phyloP scores from a whole-genome alignment of 2,888 invertebrate genomes.

The Metopia argyrocephala region DNA sequence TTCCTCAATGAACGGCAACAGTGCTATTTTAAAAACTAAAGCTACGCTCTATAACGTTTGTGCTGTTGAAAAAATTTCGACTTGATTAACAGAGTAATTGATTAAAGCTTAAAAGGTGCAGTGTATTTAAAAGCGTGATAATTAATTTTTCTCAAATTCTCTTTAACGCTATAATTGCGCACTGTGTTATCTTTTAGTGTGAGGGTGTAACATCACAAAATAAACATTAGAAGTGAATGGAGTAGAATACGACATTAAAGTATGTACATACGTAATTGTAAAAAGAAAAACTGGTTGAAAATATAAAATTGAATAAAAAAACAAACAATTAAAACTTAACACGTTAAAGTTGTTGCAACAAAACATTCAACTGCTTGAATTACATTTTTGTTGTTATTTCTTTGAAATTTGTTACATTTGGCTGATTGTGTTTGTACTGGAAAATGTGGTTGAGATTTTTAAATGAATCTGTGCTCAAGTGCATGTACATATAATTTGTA shows the following conservation, averaged over 20 bases:
- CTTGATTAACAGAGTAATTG: too few relatives aligned
- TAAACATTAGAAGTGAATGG: neutral
- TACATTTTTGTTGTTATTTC: neutral
- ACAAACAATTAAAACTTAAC: slow-evolving; percentile 36
- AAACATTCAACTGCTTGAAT: slow-evolving; percentile 32
- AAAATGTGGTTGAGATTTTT: neutral
- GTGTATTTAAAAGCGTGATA: neutral
- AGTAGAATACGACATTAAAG: too few relatives aligned
- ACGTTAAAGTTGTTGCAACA: slow-evolving; percentile 43
- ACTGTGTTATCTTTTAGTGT: neutral
- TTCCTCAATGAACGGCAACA: too few relatives aligned
- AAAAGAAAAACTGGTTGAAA: slow-evolving; percentile 17
- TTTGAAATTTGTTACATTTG: neutral
- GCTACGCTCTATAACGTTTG: too few relatives aligned
- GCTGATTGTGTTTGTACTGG: too few relatives aligned
- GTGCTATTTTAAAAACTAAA: too few relatives aligned
- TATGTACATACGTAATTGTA: slow-evolving; percentile 29
- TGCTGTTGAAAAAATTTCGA: too few relatives aligned
- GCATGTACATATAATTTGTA: neutral
- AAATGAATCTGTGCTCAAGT: neutral
- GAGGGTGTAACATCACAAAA: slow-evolving; percentile 34
- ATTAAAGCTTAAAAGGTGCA: too few relatives aligned
- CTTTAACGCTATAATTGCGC: neutral
- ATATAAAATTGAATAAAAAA: neutral
- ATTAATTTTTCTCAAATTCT: neutral